A percentile compares a stretch with the other conserved stretches of the same genome.
These are phyloP conservation scores for Oligia latruncula DNA, from an alignment of 2,888 invertebrate genomes.

Conservation along the genomic window DNA sequence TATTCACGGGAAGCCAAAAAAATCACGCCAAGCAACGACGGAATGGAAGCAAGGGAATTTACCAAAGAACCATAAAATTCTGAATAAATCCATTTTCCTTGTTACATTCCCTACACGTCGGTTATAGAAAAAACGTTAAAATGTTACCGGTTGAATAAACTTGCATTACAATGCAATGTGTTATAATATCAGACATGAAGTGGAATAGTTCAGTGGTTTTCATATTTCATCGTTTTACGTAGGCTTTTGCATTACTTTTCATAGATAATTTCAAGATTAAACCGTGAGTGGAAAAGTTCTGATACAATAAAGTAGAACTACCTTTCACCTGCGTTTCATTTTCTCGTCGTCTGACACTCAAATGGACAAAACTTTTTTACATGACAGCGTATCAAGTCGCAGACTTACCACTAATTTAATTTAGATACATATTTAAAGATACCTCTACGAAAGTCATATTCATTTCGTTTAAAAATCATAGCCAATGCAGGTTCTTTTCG, in stretches of 20 bases:
- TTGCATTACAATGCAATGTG: constrained; percentile 21
- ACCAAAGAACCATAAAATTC: constrained; percentile 76
- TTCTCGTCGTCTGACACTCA: background rate
- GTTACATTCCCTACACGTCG: constrained; percentile 55
- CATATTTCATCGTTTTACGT: constrained; percentile 8
- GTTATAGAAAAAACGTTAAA: constrained; percentile 50
- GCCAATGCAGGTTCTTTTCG: constrained; percentile 34
- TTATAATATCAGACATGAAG: constrained; percentile 5
- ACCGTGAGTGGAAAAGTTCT: background rate
- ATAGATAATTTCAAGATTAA: background rate
- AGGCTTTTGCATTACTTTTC: constrained; percentile 2
- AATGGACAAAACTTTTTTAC: constrained; percentile 4
- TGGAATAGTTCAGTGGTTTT: background rate
- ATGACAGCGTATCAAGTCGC: background rate
- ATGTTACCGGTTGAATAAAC: constrained; percentile 17
- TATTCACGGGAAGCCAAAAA: constrained; percentile 72
- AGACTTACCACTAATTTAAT: background rate
- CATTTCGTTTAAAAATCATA: constrained; percentile 22
- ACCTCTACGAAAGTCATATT: background rate
- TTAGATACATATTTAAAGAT: constrained; percentile 10
- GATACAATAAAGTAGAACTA: background rate
- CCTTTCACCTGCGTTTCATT: background rate
- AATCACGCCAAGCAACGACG: constrained; percentile 62
- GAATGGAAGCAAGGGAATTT: constrained; percentile 72
- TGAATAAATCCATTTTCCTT: constrained; percentile 67